Conservation (phyloP, 2,888 invertebrate genomes). For the Nomada fucata region DNA sequence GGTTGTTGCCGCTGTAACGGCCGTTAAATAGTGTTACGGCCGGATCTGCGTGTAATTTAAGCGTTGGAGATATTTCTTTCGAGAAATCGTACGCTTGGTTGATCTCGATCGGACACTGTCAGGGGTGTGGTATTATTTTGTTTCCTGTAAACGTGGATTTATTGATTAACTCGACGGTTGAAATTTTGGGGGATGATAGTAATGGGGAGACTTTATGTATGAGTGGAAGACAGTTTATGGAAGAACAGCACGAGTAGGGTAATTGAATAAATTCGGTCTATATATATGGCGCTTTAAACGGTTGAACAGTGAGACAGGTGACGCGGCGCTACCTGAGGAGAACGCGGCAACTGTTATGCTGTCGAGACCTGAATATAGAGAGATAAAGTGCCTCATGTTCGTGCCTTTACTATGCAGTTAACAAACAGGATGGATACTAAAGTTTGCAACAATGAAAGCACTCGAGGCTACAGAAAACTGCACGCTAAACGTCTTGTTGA, state of each 20-base stretch:
- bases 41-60: neutral
- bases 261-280: no score
- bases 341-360: slow-evolving; percentile 32
- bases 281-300: no score
- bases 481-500: neutral
- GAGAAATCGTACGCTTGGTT: neutral
- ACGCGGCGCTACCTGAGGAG: slow-evolving; percentile 4
- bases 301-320: neutral
- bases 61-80: neutral
- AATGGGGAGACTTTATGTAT: no score
- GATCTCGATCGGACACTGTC: neutral
- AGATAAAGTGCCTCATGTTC: slow-evolving; percentile 14
- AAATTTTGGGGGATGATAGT: no score
- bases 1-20: neutral
- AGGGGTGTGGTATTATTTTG: neutral
- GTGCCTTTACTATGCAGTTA: slow-evolving; percentile 5
- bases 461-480: no score
- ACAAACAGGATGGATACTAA: neutral
- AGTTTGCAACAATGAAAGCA: neutral
- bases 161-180: no score
- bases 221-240: no score
- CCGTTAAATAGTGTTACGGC: slow-evolving; percentile 12
- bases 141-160: no score
- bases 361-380: slow-evolving; percentile 16
- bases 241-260: no score